Evolutionary conservation across 2,888 invertebrate genomes (phyloP).

Genomic region (Dromius quadrimaculatus): DNA sequence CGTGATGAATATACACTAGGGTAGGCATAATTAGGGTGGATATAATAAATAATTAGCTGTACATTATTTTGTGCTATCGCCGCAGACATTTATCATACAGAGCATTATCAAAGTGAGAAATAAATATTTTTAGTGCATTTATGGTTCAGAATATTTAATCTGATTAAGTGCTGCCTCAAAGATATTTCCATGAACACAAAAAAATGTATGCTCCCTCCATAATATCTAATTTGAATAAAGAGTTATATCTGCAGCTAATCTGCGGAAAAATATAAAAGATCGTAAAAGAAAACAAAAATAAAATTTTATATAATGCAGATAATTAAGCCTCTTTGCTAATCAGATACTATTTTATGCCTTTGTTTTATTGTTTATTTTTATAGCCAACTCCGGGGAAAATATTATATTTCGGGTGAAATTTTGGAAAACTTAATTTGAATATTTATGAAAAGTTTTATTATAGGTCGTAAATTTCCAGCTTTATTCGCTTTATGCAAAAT

Average conservation of each 20-base stretch:
- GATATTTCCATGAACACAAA: slow-evolving; percentile 37
- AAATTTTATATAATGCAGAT: slow-evolving; percentile 21
- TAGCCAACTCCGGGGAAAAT: background rate
- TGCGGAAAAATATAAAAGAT: slow-evolving; percentile 42
- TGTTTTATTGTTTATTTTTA: slow-evolving; percentile 40
- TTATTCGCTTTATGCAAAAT: no score
- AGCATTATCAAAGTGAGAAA: no score
- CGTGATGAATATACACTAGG: slow-evolving; percentile 30
- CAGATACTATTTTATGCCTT: slow-evolving; percentile 35
- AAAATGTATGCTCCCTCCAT: slow-evolving; percentile 20
- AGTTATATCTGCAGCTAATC: slow-evolving; percentile 36
- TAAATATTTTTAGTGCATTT: no score
- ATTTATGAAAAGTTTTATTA: no score
- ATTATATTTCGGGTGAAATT: no score
- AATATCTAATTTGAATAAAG: slow-evolving; percentile 43
- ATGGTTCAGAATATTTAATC: background rate
- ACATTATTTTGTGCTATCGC: slow-evolving; percentile 30
- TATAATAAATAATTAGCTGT: slow-evolving; percentile 33
- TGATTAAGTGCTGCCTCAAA: background rate
- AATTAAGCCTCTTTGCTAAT: slow-evolving; percentile 42
- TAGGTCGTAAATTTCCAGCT: no score
- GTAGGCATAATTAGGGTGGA: slow-evolving; percentile 15
- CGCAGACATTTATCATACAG: no score
- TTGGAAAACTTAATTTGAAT: no score
- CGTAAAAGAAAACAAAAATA: no score